Evolutionary conservation across 2,113 vertebrate species (phyloP), one percentile per base, ranked within the genome.

Genomic region (Cololabis saira): DNA sequence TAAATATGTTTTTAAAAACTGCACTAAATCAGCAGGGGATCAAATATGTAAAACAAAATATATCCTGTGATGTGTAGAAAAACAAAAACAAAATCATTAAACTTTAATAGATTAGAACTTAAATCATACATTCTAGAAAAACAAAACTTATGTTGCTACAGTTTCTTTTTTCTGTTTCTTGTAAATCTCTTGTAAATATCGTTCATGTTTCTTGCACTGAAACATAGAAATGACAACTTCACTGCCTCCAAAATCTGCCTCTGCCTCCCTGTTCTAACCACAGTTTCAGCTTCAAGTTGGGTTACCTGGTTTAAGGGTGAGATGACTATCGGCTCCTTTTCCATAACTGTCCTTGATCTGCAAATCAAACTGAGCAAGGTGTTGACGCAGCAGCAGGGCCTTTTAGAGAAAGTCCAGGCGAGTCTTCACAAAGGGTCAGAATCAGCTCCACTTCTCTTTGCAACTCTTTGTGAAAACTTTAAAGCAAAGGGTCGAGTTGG

Each of bases 231-330:
- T 15, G n/a, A 43, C 30, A 71, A 50, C 43, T 63, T 50, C 33
- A 40, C 17, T 12, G 22, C 61, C 56, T 62, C 56, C 41, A 52
- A 58, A 71, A 53, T 58, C 37, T 1, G 54, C 68, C 0, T 73
- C 61, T 70, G 61, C 57, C 40, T 74, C 48, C 50, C 52, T 50
- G 5, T 48, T 66, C 43, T 44, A 45, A 78, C 66, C 66, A 71
- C 30, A 19, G 61, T 82, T 78, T 78, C 80, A 47, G 6, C 74
- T 74, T 63, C 19, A 12, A 5, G 24, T 37, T 40, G 37, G 2
- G 30, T 61, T 33, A 58, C 57, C 47, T 43, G 30, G 0, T 22
- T 43, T 59, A n/a, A 42, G 55, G 6, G 47, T 57, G 4, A 50
- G 30, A 40, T 52, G 50, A 48, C 55, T 45, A 14, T 21, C 11